phyloP scores from a whole-genome alignment of 1,140 invertebrate species.

The Platyura marginata region DNA sequence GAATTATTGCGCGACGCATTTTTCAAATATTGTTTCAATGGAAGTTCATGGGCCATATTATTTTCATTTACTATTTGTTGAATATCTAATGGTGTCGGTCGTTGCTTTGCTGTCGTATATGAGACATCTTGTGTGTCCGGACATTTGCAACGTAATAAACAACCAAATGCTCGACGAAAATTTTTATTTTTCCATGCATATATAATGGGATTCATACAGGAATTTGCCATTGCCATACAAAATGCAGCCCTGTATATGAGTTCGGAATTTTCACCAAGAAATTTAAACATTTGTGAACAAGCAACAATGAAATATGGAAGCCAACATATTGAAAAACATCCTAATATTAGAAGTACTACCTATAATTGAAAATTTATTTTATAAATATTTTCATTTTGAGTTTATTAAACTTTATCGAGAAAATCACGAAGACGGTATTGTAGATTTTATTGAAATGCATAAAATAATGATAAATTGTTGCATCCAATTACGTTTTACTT shows the following conservation, averaged over 20 bases:
- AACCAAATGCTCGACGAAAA: constrained; percentile 45
- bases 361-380: constrained; percentile 28
- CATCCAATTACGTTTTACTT: no score
- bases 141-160: constrained; percentile 38
- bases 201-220: constrained; percentile 56
- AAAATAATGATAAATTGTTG: no score
- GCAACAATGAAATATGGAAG: constrained; percentile 50
- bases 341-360: constrained; percentile 51
- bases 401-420: no score
- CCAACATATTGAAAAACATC: constrained; percentile 57
- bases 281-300: constrained; percentile 34
- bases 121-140: constrained; percentile 24
- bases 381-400: no score
- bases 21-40: no score
- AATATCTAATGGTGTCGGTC: no score
- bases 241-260: constrained; percentile 45
- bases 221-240: constrained; percentile 52
- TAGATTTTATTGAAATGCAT: no score
- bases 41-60: no score
- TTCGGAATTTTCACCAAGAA: constrained; percentile 26
- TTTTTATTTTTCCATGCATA: constrained; percentile 66
- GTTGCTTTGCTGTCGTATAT: no score
- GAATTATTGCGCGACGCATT: no score
- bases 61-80: no score
- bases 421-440: no score